A percentile compares a stretch with the other conserved stretches of the same genome.
Conservation (phyloP, 2,888 invertebrate species). For the Macropis europaea region DNA sequence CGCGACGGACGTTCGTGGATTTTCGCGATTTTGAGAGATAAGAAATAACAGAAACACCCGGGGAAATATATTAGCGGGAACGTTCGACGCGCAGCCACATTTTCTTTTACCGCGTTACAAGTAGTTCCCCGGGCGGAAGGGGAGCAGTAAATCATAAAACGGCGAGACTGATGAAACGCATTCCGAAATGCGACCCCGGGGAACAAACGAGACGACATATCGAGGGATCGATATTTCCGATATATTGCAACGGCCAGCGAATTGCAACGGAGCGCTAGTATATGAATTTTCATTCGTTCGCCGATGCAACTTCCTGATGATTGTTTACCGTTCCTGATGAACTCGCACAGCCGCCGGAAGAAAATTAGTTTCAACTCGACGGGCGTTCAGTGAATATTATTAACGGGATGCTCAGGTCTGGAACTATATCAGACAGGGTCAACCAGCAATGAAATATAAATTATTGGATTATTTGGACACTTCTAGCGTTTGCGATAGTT, state of each 20-base stretch:
- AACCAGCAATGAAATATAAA: no score
- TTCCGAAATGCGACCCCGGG: conserved; percentile 68
- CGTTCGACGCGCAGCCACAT: conserved; percentile 17
- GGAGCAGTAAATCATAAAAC: conserved; percentile 64
- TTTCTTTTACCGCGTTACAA: conserved; percentile 23
- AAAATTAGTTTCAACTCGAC: neutral
- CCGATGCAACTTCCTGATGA: neutral
- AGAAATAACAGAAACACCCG: neutral
- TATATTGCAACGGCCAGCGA: conserved; percentile 55
- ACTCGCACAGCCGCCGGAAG: neutral
- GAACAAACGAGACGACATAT: conserved; percentile 59
- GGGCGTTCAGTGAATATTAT: no score
- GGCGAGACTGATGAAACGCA: conserved; percentile 67
- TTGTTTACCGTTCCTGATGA: neutral
- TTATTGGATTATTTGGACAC: no score
- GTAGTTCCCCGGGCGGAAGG: conserved; percentile 34
- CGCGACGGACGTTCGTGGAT: neutral
- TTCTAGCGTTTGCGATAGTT: no score
- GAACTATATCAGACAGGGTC: no score
- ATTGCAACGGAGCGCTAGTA: conserved; percentile 50
- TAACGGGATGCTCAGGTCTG: no score
- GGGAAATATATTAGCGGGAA: conserved; percentile 11
- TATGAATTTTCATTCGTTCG: conserved; percentile 48
- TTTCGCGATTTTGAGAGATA: neutral
- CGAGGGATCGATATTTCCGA: conserved; percentile 63